phyloP scores from a whole-genome alignment of 2,113 vertebrate genomes.

The Pedionomus torquatus region DNA sequence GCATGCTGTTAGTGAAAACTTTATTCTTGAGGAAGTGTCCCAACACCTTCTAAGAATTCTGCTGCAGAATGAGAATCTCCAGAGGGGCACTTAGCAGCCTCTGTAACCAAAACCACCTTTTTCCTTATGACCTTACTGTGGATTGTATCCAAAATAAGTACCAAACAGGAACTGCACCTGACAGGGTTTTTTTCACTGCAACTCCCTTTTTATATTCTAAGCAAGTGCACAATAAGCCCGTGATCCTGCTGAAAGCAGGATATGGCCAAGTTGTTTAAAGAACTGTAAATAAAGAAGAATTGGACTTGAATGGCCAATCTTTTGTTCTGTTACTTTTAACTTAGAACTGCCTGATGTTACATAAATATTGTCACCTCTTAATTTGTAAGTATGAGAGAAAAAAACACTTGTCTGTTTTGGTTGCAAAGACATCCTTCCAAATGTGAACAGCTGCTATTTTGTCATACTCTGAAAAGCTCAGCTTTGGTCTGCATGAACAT shows the following conservation, averaged over 20 bases:
- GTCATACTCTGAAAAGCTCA: not conserved
- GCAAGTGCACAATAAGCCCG: not conserved
- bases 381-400: not conserved
- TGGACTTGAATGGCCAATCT: not conserved
- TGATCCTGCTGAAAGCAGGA: not conserved
- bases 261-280: not conserved
- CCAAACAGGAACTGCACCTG: not conserved
- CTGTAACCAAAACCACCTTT: not conserved
- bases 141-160: not conserved
- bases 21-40: not conserved
- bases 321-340: not conserved
- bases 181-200: not conserved
- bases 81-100: not conserved
- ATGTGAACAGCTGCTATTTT: not conserved
- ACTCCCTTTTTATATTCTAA: not conserved
- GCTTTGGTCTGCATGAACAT: not conserved
- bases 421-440: not conserved
- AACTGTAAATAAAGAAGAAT: not conserved
- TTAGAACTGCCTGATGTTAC: not conserved
- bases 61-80: not conserved
- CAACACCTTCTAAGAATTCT: not conserved
- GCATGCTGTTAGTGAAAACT: not conserved
- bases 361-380: not conserved
- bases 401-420: not conserved
- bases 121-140: not conserved